phyloP scores from a whole-genome alignment of 2,888 invertebrate genomes.

The Odontocerum albicorne region DNA sequence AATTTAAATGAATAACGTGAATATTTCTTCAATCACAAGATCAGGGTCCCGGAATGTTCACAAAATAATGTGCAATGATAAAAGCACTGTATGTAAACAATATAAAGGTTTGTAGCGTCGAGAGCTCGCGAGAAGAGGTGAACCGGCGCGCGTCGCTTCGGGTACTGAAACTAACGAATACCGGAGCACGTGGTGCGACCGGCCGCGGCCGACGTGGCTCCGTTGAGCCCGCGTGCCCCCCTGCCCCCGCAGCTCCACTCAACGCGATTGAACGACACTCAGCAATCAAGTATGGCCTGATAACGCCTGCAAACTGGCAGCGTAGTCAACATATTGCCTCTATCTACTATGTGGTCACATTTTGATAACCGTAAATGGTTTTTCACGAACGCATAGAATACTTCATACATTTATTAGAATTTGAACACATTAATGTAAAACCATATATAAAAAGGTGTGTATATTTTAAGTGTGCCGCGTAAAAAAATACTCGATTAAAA shows the following conservation, averaged over 20 bases:
- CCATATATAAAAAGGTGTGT: no score
- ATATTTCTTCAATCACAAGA: no score
- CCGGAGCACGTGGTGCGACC: constrained; percentile 12
- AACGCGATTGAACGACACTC: background rate
- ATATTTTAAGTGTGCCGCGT: no score
- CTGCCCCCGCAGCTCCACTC: background rate
- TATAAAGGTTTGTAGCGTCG: background rate
- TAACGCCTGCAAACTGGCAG: background rate
- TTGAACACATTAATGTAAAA: no score
- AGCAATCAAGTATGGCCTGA: background rate
- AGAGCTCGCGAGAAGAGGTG: background rate
- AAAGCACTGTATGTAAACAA: background rate
- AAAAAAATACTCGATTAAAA: no score
- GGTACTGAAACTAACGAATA: constrained; percentile 2
- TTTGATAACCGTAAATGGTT: background rate
- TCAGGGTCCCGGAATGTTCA: no score
- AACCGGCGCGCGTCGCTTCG: constrained; percentile 4
- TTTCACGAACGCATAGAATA: no score
- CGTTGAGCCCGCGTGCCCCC: background rate
- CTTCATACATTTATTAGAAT: no score
- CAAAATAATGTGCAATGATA: no score
- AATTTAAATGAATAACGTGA: background rate
- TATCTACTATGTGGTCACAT: constrained; percentile 1
- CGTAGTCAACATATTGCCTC: background rate
- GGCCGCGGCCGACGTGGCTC: constrained; percentile 18